A percentile compares a stretch with the other conserved stretches of the same genome.
These are phyloP conservation scores for Heliothis virescens DNA, from an alignment of 1,140 invertebrate species.

Conservation along the genomic window DNA sequence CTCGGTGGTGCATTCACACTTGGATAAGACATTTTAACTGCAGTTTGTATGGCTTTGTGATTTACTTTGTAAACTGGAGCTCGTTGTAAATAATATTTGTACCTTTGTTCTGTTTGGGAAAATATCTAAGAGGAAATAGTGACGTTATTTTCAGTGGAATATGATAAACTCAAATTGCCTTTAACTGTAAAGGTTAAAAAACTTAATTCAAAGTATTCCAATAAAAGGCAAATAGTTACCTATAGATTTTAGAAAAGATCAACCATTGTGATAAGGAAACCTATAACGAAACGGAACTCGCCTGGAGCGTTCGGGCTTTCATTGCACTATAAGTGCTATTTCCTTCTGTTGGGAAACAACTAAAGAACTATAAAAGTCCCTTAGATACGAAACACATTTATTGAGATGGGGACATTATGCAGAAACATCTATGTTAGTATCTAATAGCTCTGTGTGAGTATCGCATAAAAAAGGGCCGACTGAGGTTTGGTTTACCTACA, in stretches of 20 bases:
- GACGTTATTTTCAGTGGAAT: too few relatives aligned
- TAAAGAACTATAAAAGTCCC: slow-evolving; percentile 35
- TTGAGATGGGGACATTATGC: slow-evolving; percentile 21
- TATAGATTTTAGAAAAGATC: slow-evolving; percentile 38
- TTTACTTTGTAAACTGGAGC: slow-evolving; percentile 24
- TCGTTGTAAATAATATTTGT: background rate
- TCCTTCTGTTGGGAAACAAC: slow-evolving; percentile 35
- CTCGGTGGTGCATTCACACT: background rate
- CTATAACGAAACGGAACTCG: slow-evolving; percentile 30
- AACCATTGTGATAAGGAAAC: slow-evolving; percentile 27
- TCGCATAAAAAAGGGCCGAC: too few relatives aligned
- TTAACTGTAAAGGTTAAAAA: background rate
- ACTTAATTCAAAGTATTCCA: background rate
- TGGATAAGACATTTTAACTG: slow-evolving; percentile 39
- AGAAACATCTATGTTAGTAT: slow-evolving; percentile 11
- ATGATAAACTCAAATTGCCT: too few relatives aligned
- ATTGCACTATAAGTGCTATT: slow-evolving; percentile 34
- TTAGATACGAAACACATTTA: slow-evolving; percentile 37
- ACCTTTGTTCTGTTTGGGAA: background rate
- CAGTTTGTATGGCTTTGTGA: slow-evolving; percentile 20
- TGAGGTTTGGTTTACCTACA: too few relatives aligned
- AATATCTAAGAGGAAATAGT: background rate
- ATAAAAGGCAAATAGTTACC: slow-evolving; percentile 24
- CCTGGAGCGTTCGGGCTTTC: slow-evolving; percentile 10
- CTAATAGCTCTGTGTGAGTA: background rate